These are phyloP conservation scores for Notolepis coatsorum DNA, from an alignment of 2,797 vertebrate species.

Conservation along the genomic window DNA sequence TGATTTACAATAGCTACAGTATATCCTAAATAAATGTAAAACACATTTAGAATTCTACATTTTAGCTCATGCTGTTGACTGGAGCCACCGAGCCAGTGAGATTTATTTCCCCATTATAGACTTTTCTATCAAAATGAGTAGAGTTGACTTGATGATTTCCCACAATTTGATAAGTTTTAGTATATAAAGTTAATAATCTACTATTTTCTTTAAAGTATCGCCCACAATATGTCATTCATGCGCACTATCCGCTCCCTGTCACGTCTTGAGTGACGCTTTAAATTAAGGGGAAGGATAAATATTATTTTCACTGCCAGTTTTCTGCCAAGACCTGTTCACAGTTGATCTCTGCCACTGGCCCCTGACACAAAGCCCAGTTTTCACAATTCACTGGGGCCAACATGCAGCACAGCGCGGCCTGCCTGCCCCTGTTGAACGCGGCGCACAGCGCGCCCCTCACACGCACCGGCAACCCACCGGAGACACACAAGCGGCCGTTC, in stretches of 20 bases:
- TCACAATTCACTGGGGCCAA: slow-evolving; percentile 18
- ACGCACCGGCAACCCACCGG: slow-evolving; percentile 24
- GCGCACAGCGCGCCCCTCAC: slow-evolving; percentile 26
- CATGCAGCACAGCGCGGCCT: slow-evolving; percentile 12
- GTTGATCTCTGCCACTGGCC: slow-evolving; percentile 36
- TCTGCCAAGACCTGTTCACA: slow-evolving; percentile 40
- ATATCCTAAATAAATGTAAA: not conserved
- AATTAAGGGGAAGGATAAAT: slow-evolving; percentile 19
- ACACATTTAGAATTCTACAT: not conserved
- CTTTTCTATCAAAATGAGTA: not conserved
- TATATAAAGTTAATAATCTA: not conserved
- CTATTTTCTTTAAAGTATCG: slow-evolving; percentile 3
- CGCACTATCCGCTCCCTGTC: not conserved
- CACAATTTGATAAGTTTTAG: slow-evolving; percentile 3
- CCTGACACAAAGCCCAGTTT: slow-evolving; percentile 40
- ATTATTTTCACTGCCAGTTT: slow-evolving; percentile 31
- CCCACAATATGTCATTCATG: slow-evolving; percentile 1
- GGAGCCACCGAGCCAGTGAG: too few relatives aligned
- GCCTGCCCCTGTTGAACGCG: slow-evolving; percentile 17
- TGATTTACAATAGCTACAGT: slow-evolving; percentile 24
- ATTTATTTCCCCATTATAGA: too few relatives aligned
- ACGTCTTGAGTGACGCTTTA: slow-evolving; percentile 7
- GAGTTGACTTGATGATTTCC: not conserved
- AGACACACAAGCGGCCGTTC: slow-evolving; percentile 25
- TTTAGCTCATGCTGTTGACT: not conserved